Evolutionary conservation across 1,140 invertebrate species (phyloP).

Genomic region (Tetramorium parvispinum): DNA sequence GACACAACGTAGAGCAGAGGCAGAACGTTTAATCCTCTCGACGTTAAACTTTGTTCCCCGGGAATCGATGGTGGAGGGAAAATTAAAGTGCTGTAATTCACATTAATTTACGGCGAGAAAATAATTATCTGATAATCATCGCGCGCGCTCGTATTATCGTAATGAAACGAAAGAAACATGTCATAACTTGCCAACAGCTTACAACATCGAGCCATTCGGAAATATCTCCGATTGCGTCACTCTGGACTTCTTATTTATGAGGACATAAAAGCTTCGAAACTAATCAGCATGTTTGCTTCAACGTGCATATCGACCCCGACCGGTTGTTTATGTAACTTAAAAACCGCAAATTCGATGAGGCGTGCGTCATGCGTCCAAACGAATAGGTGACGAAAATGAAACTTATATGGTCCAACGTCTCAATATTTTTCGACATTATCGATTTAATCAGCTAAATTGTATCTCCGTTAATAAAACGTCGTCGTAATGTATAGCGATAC

Average conservation of each 20-base stretch:
- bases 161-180: conserved; percentile 11
- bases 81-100: neutral
- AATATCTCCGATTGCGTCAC: conserved; percentile 36
- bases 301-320: conserved; percentile 19
- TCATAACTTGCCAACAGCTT: neutral
- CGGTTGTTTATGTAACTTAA: conserved; percentile 31
- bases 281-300: conserved; percentile 40
- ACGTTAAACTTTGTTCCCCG: neutral
- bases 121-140: conserved; percentile 30
- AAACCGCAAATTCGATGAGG: conserved; percentile 17
- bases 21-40: neutral
- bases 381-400: neutral
- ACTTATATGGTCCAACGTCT: neutral
- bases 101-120: conserved; percentile 24
- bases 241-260: conserved; percentile 19
- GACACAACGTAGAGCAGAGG: neutral
- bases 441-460: neutral
- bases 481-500: neutral
- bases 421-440: neutral
- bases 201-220: neutral
- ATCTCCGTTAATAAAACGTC: neutral
- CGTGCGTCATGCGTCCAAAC: neutral
- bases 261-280: conserved; percentile 38
- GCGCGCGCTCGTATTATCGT: neutral
- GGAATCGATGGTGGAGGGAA: neutral